A percentile compares a stretch with the other conserved stretches of the same genome.
Evolutionary conservation across 1,140 invertebrate species (phyloP).

Genomic region (Onthophagus taurus): DNA sequence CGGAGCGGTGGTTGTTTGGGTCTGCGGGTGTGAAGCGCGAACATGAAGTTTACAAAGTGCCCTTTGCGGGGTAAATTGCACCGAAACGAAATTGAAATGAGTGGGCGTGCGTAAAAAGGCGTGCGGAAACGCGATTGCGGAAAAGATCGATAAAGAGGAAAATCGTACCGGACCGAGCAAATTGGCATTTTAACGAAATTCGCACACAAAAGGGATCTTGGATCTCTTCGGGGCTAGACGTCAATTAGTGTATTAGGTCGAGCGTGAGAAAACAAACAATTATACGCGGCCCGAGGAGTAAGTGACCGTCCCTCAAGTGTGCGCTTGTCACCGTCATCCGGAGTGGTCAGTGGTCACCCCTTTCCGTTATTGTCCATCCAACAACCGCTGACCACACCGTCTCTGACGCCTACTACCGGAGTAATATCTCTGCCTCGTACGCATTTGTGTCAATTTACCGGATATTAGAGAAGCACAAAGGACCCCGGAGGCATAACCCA

Average conservation of each 20-base stretch:
- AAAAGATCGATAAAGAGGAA: conserved; percentile 22
- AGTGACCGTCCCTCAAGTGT: conserved; percentile 33
- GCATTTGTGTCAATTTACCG: conserved; percentile 32
- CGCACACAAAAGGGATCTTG: conserved; percentile 25
- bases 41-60: too few relatives aligned
- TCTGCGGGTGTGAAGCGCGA: too few relatives aligned
- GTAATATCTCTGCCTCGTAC: conserved; percentile 2
- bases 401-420: conserved; percentile 21
- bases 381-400: conserved; percentile 24
- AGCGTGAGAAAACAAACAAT: conserved; percentile 40
- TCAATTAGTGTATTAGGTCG: conserved; percentile 35
- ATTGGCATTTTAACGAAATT: conserved; percentile 26
- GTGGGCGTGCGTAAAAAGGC: too few relatives aligned
- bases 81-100: too few relatives aligned
- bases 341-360: conserved; percentile 25
- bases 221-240: conserved; percentile 33
- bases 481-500: conserved; percentile 4
- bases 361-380: conserved; percentile 21
- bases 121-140: too few relatives aligned
- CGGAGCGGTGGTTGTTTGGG: too few relatives aligned
- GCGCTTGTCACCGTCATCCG: conserved; percentile 33
- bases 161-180: conserved; percentile 25
- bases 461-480: conserved; percentile 27
- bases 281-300: conserved; percentile 28
- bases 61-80: too few relatives aligned